Base-by-base conservation (phyloP, 2,888 invertebrate genomes). In the Luperina testacea region DNA sequence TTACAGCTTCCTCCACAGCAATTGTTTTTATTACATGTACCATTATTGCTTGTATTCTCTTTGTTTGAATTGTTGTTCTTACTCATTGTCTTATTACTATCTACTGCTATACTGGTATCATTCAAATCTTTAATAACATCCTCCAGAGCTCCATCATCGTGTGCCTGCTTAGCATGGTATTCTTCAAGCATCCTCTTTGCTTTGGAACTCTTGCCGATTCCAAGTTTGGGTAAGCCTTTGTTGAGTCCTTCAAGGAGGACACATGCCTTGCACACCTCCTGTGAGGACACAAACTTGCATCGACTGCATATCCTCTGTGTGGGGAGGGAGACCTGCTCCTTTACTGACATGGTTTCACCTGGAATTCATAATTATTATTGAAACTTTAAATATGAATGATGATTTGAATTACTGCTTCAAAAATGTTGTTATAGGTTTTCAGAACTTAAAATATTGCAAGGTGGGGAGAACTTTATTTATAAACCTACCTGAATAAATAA, bases 231-330 rank as follows among this genome's bases (percentile, higher is more conserved):
- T 70, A 99, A 95, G 3, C 99, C 99, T 95, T 98, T 97, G 94
- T 99, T 99, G 3, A 99, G 97, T 1, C 99, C 99, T 96, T 99
- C 99, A 8, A 99, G 96, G 78, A 99, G 97, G 0, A 99, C 98
- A 94, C 99, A 99, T 0, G 99, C 99, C 94, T 99, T 99, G 94
- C 99, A 99, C 7, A 99, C 97, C 89, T 98, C 97, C 93, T 99
- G 99, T 83, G 99, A 99, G 0, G 98, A 98, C 0, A 98, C 98
- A 94, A 98, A 99, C 51, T 98, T 98, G 95, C 99, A 99, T 68
- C 98, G 97, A 11, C 97, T 97, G 93, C 99, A 99, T 69, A 97
- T 97, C 75, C 98, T 98, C 90, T 98, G 98, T 63, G 97, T 97
- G 0, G 99, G 99, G 93, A 99, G 97, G 90, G 98, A 98, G 0